phyloP scores from a whole-genome alignment of 2,113 vertebrate species.

The Charina bottae region DNA sequence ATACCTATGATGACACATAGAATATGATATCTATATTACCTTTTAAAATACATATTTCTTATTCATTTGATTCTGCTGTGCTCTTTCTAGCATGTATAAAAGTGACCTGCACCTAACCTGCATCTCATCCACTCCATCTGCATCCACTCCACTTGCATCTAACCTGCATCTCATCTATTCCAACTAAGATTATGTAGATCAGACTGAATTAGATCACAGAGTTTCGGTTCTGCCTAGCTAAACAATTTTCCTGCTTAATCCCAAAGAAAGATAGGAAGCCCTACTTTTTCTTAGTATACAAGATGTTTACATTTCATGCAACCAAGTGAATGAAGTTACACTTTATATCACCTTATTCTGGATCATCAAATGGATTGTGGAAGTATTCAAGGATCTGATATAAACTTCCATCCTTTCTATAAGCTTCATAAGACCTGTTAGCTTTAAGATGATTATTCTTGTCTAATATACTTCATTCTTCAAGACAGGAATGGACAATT shows the following conservation, averaged over 20 bases:
- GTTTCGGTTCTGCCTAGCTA: background rate
- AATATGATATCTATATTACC: background rate
- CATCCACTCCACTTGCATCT: constrained; percentile 25
- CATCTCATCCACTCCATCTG: background rate
- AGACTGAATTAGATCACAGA: background rate
- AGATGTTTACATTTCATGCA: background rate
- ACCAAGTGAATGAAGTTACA: constrained; percentile 46
- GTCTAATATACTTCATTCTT: background rate
- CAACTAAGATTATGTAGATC: background rate
- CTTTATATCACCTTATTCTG: constrained; percentile 26
- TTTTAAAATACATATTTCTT: constrained; percentile 26
- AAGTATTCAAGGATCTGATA: background rate
- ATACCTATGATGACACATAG: too few relatives aligned
- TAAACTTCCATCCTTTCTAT: background rate
- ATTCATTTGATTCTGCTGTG: constrained; percentile 20
- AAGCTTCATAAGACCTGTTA: background rate
- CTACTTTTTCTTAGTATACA: constrained; percentile 43
- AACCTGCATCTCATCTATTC: background rate
- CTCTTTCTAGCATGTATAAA: constrained; percentile 33
- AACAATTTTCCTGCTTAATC: background rate
- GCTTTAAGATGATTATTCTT: background rate
- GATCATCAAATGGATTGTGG: background rate
- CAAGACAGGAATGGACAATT: background rate
- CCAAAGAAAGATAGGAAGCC: constrained; percentile 17
- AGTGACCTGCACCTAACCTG: constrained; percentile 13